Percentiles rank a stretch among this genome's conserved stretches.
These are phyloP conservation scores for Diadophis punctatus DNA, from an alignment of 2,113 vertebrate genomes.

Conservation along the genomic window DNA sequence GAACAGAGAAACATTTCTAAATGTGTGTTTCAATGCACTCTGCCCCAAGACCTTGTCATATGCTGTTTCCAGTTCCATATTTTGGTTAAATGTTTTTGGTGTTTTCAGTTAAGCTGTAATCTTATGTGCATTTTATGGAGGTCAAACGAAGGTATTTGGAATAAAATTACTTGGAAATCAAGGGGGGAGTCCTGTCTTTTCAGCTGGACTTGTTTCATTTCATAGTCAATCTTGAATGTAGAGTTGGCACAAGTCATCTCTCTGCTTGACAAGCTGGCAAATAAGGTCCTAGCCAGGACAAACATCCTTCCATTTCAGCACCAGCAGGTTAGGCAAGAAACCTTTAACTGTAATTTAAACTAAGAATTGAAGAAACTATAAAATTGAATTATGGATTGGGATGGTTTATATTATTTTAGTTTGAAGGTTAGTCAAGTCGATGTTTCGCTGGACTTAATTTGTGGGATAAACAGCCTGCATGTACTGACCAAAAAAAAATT, in stretches of 20 bases:
- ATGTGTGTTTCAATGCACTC: background rate
- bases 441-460: background rate
- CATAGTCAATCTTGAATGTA: background rate
- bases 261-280: background rate
- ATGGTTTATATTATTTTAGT: background rate
- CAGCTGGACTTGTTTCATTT: background rate
- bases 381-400: background rate
- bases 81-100: background rate
- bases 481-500: background rate
- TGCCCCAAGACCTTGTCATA: background rate
- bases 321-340: background rate
- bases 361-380: background rate
- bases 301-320: background rate
- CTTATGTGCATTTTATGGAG: background rate
- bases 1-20: background rate
- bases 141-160: background rate
- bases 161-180: background rate
- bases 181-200: background rate
- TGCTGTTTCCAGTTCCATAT: background rate
- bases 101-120: background rate
- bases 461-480: background rate
- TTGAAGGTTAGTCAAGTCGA: background rate
- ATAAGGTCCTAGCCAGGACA: background rate
- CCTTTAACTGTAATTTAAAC: background rate
- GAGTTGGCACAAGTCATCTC: background rate